A percentile compares a stretch with the other conserved stretches of the same genome.
Conservation (phyloP, 1,140 invertebrate genomes). For the Aethina tumida region DNA sequence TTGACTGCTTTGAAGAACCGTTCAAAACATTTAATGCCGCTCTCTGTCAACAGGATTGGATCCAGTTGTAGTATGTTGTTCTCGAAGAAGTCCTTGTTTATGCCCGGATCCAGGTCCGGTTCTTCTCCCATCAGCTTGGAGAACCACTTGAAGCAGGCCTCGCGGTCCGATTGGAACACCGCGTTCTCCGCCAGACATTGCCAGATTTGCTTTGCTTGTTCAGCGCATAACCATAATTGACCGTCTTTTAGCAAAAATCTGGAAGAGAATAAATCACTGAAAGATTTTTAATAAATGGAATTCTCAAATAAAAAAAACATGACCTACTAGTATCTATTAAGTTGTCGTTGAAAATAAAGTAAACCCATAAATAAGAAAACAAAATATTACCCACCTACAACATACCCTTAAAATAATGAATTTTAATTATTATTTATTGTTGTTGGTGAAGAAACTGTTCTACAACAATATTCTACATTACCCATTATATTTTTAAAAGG, state of each 20-base stretch:
- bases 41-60: slow-evolving; percentile 84
- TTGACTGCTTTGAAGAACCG: slow-evolving; percentile 97
- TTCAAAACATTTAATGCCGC: slow-evolving; percentile 90
- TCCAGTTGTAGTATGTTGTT: slow-evolving; percentile 89
- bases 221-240: slow-evolving; percentile 89
- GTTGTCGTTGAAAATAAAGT: too few species aligned
- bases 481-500: too few species aligned
- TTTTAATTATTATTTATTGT: too few species aligned
- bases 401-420: too few species aligned
- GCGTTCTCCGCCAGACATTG: slow-evolving; percentile 88
- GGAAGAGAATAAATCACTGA: too few species aligned
- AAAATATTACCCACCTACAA: too few species aligned
- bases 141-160: slow-evolving; percentile 98
- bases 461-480: too few species aligned
- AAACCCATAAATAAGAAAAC: too few species aligned
- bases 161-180: slow-evolving; percentile 83
- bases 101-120: slow-evolving; percentile 91
- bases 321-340: too few species aligned
- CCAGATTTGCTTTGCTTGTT: slow-evolving; percentile 97
- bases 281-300: too few species aligned
- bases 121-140: slow-evolving; percentile 98
- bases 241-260: slow-evolving; percentile 86
- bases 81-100: slow-evolving; percentile 94
- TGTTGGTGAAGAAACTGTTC: too few species aligned
- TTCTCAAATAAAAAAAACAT: too few species aligned